Percentiles rank a stretch among this genome's conserved stretches.
Conservation (phyloP, 2,797 vertebrate species). For the Brachyalestes nurse region DNA sequence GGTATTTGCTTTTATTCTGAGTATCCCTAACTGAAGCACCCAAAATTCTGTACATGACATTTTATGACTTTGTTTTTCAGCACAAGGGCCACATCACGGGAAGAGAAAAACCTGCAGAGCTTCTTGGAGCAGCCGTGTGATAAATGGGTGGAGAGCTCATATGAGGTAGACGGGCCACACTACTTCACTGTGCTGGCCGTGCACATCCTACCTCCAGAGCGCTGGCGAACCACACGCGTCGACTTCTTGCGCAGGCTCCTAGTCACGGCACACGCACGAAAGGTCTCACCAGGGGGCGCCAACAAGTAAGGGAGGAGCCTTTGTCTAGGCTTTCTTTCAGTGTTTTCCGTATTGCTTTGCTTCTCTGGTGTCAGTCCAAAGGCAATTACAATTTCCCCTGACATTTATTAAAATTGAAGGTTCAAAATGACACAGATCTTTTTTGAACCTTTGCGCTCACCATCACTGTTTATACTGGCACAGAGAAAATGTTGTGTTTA, state of each 20-base stretch:
- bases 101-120: conserved; percentile 96
- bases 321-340: not conserved
- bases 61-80: conserved; percentile 62
- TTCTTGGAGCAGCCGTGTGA: conserved; percentile 96
- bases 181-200: conserved; percentile 93
- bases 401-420: not conserved
- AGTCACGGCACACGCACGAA: conserved; percentile 84
- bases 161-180: conserved; percentile 96
- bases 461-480: conserved; percentile 14
- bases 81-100: conserved; percentile 93
- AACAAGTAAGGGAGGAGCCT: conserved; percentile 83
- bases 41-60: not conserved
- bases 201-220: conserved; percentile 90
- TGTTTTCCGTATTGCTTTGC: not conserved
- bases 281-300: conserved; percentile 85
- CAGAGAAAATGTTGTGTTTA: not conserved
- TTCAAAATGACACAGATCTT: not conserved
- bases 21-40: not conserved
- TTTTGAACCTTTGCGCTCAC: not conserved
- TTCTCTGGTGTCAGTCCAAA: not conserved
- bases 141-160: conserved; percentile 96
- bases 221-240: conserved; percentile 85
- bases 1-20: not conserved
- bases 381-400: not conserved
- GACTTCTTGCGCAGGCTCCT: conserved; percentile 90